Percentiles rank a stretch among this genome's conserved stretches.
Evolutionary conservation across 2,888 invertebrate genomes (phyloP).

Genomic region (Pyrochroa serraticornis): DNA sequence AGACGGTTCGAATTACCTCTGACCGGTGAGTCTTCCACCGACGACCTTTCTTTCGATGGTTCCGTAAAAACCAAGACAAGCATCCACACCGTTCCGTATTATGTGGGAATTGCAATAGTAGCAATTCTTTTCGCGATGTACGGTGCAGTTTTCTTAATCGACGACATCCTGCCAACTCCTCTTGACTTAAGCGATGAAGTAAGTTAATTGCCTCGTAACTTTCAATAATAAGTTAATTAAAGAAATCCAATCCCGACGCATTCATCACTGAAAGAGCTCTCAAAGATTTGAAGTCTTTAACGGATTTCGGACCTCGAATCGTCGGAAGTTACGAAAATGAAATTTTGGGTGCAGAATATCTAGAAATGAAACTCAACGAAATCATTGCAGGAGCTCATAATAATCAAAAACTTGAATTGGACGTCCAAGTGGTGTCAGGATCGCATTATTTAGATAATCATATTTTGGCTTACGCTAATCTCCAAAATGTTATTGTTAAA

Average conservation of each 20-base stretch:
- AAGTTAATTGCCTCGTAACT: conserved; percentile 14
- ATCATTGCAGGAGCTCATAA: conserved; percentile 61
- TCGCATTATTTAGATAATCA: conserved; percentile 75
- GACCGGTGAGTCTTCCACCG: no score
- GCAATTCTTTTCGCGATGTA: conserved; percentile 30
- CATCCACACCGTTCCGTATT: conserved; percentile 35
- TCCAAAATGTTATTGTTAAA: conserved; percentile 79
- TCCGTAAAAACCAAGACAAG: conserved; percentile 8
- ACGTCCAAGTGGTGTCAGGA: conserved; percentile 72
- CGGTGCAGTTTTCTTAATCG: conserved; percentile 33
- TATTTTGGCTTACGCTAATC: conserved; percentile 80
- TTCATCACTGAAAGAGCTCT: conserved; percentile 75
- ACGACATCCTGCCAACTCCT: conserved; percentile 37
- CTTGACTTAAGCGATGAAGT: conserved; percentile 40
- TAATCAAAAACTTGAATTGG: conserved; percentile 65
- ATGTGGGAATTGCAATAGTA: conserved; percentile 31
- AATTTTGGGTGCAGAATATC: conserved; percentile 67
- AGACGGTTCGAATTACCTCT: no score
- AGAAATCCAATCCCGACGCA: conserved; percentile 54
- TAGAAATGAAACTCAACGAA: conserved; percentile 62
- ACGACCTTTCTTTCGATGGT: neutral
- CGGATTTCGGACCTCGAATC: conserved; percentile 72
- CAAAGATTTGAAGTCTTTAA: conserved; percentile 65
- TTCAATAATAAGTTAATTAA: neutral
- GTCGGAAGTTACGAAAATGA: conserved; percentile 85